A percentile compares a stretch with the other conserved stretches of the same genome.
Conservation (phyloP, 2,888 invertebrate species). For the Ichneumoninae sp. region DNA sequence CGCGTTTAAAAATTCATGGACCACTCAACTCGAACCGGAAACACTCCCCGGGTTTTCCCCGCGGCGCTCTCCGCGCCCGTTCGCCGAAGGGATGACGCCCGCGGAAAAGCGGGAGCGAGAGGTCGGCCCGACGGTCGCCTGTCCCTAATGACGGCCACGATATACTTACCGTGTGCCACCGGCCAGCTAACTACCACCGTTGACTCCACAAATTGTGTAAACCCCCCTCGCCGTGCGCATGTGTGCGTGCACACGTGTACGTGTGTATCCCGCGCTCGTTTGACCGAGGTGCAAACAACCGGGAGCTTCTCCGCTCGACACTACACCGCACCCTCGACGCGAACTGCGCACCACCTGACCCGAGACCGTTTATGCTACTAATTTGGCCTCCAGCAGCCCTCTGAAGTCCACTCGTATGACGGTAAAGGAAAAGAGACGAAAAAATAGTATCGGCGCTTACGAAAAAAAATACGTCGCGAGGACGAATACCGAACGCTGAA, state of each 20-base stretch:
- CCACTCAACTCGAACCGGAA: constrained; percentile 81
- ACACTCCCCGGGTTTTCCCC: constrained; percentile 77
- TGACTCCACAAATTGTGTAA: constrained; percentile 66
- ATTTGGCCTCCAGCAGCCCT: constrained; percentile 38
- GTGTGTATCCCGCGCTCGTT: constrained; percentile 38
- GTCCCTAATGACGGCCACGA: constrained; percentile 69
- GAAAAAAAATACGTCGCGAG: neutral
- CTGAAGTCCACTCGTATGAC: constrained; percentile 35
- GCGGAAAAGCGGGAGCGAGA: constrained; percentile 39
- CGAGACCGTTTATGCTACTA: constrained; percentile 36
- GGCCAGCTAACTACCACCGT: constrained; percentile 63
- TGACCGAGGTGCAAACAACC: constrained; percentile 56
- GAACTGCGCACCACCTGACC: constrained; percentile 21
- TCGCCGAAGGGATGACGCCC: constrained; percentile 43
- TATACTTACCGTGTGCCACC: constrained; percentile 64
- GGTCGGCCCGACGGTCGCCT: constrained; percentile 26
- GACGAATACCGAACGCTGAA: constrained; percentile 4
- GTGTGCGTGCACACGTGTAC: neutral
- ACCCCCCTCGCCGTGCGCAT: constrained; percentile 31
- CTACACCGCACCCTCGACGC: constrained; percentile 24
- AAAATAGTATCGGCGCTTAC: neutral
- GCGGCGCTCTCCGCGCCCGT: constrained; percentile 60
- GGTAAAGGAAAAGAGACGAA: neutral
- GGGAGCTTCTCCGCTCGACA: constrained; percentile 18
- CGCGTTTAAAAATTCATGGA: constrained; percentile 80